These are phyloP conservation scores for Cryptus armator DNA, from an alignment of 2,888 invertebrate species.

Conservation along the genomic window DNA sequence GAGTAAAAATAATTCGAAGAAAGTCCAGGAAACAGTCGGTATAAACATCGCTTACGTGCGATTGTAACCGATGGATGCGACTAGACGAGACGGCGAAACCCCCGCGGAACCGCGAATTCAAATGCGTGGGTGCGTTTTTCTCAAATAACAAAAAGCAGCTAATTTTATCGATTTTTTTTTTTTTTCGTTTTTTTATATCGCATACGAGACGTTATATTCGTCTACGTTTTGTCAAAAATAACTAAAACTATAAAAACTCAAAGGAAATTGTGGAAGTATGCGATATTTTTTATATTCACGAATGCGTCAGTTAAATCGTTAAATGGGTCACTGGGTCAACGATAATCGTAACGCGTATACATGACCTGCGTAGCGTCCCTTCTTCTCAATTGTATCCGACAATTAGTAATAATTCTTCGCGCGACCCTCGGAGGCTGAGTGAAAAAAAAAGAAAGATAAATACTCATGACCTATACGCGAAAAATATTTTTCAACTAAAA, in stretches of 20 bases:
- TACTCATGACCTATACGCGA: neutral
- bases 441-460: neutral
- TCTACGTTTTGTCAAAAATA: no score
- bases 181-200: no score
- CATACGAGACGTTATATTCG: no score
- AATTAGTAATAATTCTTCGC: neutral
- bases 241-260: no score
- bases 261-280: no score
- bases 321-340: slow-evolving; percentile 11
- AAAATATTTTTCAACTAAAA: neutral
- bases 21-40: no score
- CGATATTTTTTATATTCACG: neutral
- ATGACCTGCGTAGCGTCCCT: neutral
- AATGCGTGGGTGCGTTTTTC: neutral
- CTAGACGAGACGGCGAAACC: neutral
- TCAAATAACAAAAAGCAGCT: no score
- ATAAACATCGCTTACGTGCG: no score
- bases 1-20: no score
- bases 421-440: neutral
- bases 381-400: slow-evolving; percentile 5
- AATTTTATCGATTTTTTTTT: no score
- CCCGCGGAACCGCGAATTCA: slow-evolving; percentile 15
- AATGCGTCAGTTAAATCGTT: neutral
- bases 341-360: neutral
- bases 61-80: no score